phyloP scores from a whole-genome alignment of 2,888 invertebrate species.

The Eristalinus aeneus region DNA sequence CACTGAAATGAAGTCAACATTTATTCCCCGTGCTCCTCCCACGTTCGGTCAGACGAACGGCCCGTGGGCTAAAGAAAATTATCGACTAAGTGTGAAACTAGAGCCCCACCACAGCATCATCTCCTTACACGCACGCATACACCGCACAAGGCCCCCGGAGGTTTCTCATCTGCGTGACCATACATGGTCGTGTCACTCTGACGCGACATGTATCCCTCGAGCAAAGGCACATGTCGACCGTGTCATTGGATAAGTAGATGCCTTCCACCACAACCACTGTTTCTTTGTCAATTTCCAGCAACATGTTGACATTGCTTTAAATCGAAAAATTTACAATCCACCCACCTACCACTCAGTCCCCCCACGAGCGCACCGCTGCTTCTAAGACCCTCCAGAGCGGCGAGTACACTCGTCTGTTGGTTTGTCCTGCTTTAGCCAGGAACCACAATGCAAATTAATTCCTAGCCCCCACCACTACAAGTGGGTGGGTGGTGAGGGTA shows the following conservation, averaged over 20 bases:
- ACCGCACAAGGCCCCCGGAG: conserved; percentile 10
- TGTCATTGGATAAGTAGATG: background rate
- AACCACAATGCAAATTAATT: conserved; percentile 54
- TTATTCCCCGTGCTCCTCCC: background rate
- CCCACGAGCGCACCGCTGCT: background rate
- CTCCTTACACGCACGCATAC: background rate
- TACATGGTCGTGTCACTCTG: conserved; percentile 36
- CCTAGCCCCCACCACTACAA: background rate
- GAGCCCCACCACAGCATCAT: background rate
- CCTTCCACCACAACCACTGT: conserved; percentile 25
- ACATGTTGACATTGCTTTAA: conserved; percentile 56
- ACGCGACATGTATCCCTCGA: conserved; percentile 14
- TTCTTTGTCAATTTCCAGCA: conserved; percentile 40
- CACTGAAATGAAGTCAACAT: background rate
- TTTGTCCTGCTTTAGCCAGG: conserved; percentile 17
- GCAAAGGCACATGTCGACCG: conserved; percentile 2
- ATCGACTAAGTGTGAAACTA: conserved; percentile 11
- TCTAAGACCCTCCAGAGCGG: background rate
- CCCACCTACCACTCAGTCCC: conserved; percentile 22
- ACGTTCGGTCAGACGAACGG: background rate
- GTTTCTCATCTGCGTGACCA: conserved; percentile 12
- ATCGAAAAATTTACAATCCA: conserved; percentile 20
- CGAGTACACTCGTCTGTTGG: background rate
- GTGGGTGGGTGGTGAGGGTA: conserved; percentile 42
- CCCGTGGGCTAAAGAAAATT: background rate